These are phyloP conservation scores for Orchestia grillus DNA, from an alignment of 1,140 invertebrate species.

Conservation along the genomic window DNA sequence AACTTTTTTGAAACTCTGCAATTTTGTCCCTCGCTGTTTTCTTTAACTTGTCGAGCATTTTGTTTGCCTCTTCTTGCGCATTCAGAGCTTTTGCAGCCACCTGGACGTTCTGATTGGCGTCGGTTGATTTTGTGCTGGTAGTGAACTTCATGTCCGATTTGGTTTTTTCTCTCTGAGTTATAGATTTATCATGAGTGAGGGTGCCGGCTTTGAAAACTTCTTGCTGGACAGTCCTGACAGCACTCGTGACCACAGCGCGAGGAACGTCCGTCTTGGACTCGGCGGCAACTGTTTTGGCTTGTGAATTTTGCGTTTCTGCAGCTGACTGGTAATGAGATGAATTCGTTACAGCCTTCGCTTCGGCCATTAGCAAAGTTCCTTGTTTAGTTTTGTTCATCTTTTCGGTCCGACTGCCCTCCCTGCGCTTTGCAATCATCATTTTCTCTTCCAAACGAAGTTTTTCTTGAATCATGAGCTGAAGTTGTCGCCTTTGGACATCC, in stretches of 20 bases:
- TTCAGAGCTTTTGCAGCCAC: background rate
- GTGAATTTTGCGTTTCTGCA: background rate
- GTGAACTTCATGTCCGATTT: background rate
- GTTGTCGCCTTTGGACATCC: slow-evolving; percentile 62
- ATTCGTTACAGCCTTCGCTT: background rate
- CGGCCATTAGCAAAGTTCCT: background rate
- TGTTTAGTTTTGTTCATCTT: background rate
- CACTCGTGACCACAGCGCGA: background rate
- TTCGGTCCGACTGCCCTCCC: slow-evolving; percentile 42
- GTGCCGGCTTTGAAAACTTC: background rate
- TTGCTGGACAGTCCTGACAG: background rate
- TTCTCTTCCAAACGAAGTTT: slow-evolving; percentile 65
- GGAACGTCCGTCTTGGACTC: background rate
- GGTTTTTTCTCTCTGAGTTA: background rate
- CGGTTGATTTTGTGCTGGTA: background rate
- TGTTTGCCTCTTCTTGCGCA: background rate
- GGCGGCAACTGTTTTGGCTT: background rate
- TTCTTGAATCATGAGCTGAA: slow-evolving; percentile 65
- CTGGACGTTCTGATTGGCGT: background rate
- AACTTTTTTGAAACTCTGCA: slow-evolving; percentile 23
- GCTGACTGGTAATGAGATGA: no score
- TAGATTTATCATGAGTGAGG: background rate
- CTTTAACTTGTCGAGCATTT: background rate
- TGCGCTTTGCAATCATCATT: slow-evolving; percentile 67
- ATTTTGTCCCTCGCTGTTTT: slow-evolving; percentile 56